phyloP scores from a whole-genome alignment of 2,888 invertebrate species.

The Osmoderma eremita region DNA sequence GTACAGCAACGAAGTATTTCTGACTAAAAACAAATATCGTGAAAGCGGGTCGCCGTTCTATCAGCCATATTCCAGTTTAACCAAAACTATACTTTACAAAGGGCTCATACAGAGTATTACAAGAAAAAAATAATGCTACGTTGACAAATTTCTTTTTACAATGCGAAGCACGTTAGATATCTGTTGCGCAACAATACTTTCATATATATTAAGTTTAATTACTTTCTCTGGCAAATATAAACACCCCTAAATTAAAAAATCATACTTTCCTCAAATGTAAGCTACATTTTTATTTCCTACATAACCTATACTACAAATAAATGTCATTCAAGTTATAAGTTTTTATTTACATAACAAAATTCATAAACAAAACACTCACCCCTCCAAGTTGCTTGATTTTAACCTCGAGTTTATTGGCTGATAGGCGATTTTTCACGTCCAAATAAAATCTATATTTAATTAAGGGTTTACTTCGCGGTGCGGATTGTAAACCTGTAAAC shows the following conservation, averaged over 20 bases:
- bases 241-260: not conserved
- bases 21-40: conserved; percentile 63
- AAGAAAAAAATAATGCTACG: conserved; percentile 12
- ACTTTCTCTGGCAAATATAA: not conserved
- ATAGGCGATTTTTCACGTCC: conserved; percentile 77
- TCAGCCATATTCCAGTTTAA: conserved; percentile 30
- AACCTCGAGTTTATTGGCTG: conserved; percentile 72
- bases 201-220: conserved; percentile 26
- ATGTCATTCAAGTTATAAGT: conserved; percentile 26
- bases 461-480: conserved; percentile 65
- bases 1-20: conserved; percentile 57
- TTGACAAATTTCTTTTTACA: conserved; percentile 41
- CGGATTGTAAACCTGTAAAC: conserved; percentile 35
- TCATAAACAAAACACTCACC: conserved; percentile 66
- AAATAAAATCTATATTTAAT: conserved; percentile 79
- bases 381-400: conserved; percentile 78
- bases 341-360: conserved; percentile 41
- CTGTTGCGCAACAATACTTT: conserved; percentile 42
- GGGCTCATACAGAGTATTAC: too few species aligned
- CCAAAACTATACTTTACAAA: conserved; percentile 1
- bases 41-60: conserved; percentile 49
- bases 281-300: conserved; percentile 25
- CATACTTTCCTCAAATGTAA: too few species aligned
- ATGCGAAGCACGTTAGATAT: conserved; percentile 32
- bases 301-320: conserved; percentile 35